Conservation (phyloP, 2,797 vertebrate species). For the Martes flavigula region DNA sequence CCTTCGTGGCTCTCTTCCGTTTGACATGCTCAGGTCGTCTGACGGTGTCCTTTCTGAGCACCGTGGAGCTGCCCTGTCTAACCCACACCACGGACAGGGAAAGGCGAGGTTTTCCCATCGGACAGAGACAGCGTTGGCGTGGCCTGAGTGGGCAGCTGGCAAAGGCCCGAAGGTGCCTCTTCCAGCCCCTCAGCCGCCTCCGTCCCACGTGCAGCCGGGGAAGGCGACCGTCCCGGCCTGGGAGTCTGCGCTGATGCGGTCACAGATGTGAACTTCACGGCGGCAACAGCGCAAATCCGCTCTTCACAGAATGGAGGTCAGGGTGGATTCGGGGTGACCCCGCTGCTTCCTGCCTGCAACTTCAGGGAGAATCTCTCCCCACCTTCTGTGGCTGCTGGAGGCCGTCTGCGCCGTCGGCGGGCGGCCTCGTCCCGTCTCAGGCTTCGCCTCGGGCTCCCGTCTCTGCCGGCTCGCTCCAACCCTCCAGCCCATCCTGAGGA, state of each 20-base stretch:
- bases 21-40: not conserved
- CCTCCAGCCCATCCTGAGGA: accelerated
- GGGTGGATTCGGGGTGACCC: not conserved
- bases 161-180: not conserved
- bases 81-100: too few relatives aligned
- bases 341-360: not conserved
- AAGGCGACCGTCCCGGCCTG: too few relatives aligned
- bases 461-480: not conserved
- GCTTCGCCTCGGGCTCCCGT: accelerated
- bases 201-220: too few relatives aligned
- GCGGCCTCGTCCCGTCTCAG: accelerated
- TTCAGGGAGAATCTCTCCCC: too few relatives aligned
- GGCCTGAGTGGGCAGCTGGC: too few relatives aligned
- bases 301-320: accelerated
- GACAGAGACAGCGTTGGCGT: too few relatives aligned
- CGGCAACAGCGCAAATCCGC: accelerated
- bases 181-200: not conserved
- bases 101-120: not conserved
- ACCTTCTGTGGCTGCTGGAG: not conserved
- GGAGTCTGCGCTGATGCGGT: accelerated
- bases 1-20: not conserved
- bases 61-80: accelerated
- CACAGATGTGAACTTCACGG: not conserved
- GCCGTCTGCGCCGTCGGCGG: not conserved
- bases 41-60: not conserved